Base-by-base conservation (phyloP, 2,113 vertebrate genomes). In the Stigmatopora nigra region DNA sequence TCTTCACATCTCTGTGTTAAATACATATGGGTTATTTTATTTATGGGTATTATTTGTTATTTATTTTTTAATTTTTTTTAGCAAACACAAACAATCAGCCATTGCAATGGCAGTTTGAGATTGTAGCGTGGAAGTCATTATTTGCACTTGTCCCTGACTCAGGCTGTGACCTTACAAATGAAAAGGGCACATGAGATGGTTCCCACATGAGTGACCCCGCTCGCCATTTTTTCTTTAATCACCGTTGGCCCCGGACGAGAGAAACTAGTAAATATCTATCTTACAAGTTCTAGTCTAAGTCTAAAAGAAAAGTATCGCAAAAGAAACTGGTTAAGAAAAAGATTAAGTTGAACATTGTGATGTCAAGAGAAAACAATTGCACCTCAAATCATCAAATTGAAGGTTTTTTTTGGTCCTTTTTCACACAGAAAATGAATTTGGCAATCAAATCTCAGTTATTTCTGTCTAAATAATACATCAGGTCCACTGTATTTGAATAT, bases 151-250 rank as follows among this genome's bases (percentile, higher is more conserved):
- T 52, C 16, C 38, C 63, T 16, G 17, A 45, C 5, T 49, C 67
- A 73, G 72, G 56, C 55, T 73, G 71, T 25, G 64, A 76, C 75
- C 68, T 77, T 63, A 64, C 77, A 77, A 71, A 71, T 64, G 64
- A 74, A 68, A 73, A 70, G 67, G 59, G 62, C 64, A 63, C 63
- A 74, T 58, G 35, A 73, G 79, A 87, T 77, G 81, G 64, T 78
- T 68, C 65, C 80, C 80, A 88, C 84, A 83, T 87, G 77, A 86
- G 86, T 81, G 74, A 65, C 60, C 69, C 55, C 22, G 74, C 35
- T 63, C 68, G 66, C 68, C 52, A 63, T 22, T 44, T 60, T 60
- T 10, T 64, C 64, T 79, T 81, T 77, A 76, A 78, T 82, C 75
- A 60, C 68, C 60, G 51, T 63, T 67, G 64, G 55, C 64, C 56